Base-by-base conservation (phyloP, 2,888 invertebrate genomes). In the Cryptocheilus praepositus region DNA sequence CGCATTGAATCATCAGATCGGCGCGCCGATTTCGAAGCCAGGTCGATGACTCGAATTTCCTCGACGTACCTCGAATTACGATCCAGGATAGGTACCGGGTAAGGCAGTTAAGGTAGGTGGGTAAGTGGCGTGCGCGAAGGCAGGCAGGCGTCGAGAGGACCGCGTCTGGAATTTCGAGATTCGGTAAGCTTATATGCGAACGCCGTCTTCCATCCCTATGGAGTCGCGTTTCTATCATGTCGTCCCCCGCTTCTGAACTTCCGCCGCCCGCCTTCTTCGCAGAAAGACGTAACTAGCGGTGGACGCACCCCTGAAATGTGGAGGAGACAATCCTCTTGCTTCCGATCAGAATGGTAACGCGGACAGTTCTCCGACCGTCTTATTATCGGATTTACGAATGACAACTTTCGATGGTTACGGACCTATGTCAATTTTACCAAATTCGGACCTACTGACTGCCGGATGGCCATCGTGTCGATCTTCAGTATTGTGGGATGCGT, bases 151-250 rank as follows among this genome's bases (percentile, higher is more conserved):
- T 54, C 46, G 8, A 51, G 54, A 51, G 64, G 61, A 64, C 44
- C 65, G 68, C 69, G 69, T 64, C 65, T 61, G 72, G 79, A 79
- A 79, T 79, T 60, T 60, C 59, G 64, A 70, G 70, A 73, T 71
- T 67, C 57, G 63, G 46, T 57, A 64, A 53, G n/a, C 59, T 68
- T 57, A 62, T 62, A 61, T 58, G 64, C 49, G 67, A 64, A 44
- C 60, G 21, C 25, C 49, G 45, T 45, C 22, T 45, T 44, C 21
- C 49, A 58, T 54, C 51, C n/a, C 3, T 28, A 51, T 19, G 59
- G 28, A n/a, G 64, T 28, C 21, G 52, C 36, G 36, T 36, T 7
- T 36, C 36, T 36, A 11, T 11, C 36, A 4, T 11, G 7, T 11
- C 13, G 1, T 11, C 36, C 36, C 5, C 8, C 18, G 3, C 49